phyloP scores from a whole-genome alignment of 2,113 vertebrate genomes.

The Choloepus hoffmanni region DNA sequence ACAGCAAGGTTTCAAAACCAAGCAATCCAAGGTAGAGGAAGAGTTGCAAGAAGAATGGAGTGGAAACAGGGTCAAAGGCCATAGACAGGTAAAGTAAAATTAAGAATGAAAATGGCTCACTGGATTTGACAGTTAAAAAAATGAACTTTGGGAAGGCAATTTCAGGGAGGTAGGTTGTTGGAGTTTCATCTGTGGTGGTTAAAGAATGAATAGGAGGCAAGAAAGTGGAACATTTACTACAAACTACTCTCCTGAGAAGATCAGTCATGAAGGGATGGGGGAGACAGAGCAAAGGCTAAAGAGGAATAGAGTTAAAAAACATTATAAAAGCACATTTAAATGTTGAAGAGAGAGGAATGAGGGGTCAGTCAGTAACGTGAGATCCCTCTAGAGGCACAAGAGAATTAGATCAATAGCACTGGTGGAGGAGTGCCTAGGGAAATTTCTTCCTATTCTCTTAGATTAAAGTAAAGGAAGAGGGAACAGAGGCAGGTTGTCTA shows the following conservation, averaged over 20 bases:
- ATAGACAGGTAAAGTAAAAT: slow-evolving; percentile 15
- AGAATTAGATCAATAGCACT: too few relatives aligned
- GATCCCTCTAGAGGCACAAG: not conserved
- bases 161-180: not conserved
- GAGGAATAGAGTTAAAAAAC: not conserved
- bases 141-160: not conserved
- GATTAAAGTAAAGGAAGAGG: not conserved
- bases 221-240: not conserved
- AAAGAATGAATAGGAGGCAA: not conserved
- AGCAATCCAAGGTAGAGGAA: not conserved
- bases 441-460: not conserved
- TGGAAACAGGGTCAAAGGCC: not conserved
- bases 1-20: not conserved
- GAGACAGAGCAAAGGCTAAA: not conserved
- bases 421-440: not conserved
- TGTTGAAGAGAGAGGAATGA: not conserved
- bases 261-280: not conserved
- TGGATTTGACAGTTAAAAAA: not conserved
- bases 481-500: not conserved
- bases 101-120: not conserved
- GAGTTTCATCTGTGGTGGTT: not conserved
- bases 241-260: not conserved
- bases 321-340: not conserved
- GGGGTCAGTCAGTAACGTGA: not conserved
- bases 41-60: not conserved